These are phyloP conservation scores for Elephas maximus DNA, from an alignment of 2,113 vertebrate species.

Conservation along the genomic window DNA sequence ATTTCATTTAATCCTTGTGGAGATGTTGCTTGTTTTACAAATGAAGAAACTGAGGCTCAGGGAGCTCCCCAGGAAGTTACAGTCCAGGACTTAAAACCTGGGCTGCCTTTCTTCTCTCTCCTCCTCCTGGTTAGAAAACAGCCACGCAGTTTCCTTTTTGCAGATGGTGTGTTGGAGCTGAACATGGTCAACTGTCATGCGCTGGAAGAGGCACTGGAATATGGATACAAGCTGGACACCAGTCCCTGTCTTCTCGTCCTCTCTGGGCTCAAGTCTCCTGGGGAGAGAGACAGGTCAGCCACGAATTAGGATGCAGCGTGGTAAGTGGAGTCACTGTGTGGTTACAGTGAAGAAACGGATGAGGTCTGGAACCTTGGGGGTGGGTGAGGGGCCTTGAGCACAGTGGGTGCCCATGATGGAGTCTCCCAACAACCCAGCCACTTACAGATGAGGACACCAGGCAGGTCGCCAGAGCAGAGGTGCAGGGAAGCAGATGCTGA, in stretches of 20 bases:
- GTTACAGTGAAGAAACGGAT: not conserved
- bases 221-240: not conserved
- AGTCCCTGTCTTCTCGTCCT: not conserved
- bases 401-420: not conserved
- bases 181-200: not conserved
- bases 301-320: not conserved
- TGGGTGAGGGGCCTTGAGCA: not conserved
- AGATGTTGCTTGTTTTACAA: constrained; percentile 21
- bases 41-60: not conserved
- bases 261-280: not conserved
- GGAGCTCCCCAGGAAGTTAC: not conserved
- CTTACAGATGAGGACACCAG: not conserved
- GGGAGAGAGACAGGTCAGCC: not conserved
- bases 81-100: not conserved
- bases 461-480: not conserved
- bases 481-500: not conserved
- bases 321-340: not conserved
- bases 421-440: not conserved
- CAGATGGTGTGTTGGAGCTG: not conserved
- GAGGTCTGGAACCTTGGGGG: not conserved
- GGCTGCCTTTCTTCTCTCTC: not conserved
- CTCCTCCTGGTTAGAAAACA: not conserved
- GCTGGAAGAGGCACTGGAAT: not conserved
- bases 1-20: not conserved
- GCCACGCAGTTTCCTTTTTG: not conserved